These are phyloP conservation scores for Hydraecia micacea DNA, from an alignment of 2,888 invertebrate species.

Conservation along the genomic window DNA sequence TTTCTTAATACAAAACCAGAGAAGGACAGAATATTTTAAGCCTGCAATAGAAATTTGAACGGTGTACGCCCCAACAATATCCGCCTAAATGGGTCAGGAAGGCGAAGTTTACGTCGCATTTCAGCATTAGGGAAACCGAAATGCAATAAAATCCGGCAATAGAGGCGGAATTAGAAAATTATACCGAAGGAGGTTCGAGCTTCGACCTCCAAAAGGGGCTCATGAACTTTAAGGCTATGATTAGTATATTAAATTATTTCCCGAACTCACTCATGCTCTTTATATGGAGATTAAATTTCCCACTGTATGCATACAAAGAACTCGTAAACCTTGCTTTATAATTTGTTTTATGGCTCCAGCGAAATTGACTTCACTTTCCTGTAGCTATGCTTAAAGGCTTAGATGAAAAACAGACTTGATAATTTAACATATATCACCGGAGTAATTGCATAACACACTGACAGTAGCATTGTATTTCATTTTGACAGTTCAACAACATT, in stretches of 20 bases:
- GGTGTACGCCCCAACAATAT: conserved; percentile 84
- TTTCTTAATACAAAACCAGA: conserved; percentile 70
- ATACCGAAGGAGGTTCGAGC: conserved; percentile 72
- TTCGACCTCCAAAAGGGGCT: conserved; percentile 57
- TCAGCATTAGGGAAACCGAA: conserved; percentile 85
- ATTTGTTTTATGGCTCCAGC: conserved; percentile 28
- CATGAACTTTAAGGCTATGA: conserved; percentile 56
- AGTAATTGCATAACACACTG: background rate
- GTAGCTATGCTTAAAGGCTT: background rate
- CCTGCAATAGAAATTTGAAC: conserved; percentile 83
- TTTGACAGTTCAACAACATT: background rate
- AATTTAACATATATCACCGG: background rate
- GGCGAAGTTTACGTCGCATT: conserved; percentile 88
- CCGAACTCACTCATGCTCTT: conserved; percentile 34
- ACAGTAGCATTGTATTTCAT: background rate
- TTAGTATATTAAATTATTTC: conserved; percentile 58
- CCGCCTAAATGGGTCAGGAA: conserved; percentile 89
- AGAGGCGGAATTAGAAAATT: conserved; percentile 84
- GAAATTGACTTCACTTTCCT: conserved; percentile 9
- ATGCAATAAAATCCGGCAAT: conserved; percentile 83
- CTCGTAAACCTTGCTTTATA: conserved; percentile 38
- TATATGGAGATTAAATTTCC: conserved; percentile 53
- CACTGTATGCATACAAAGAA: conserved; percentile 30
- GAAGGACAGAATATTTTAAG: conserved; percentile 77
- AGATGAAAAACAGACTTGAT: background rate